phyloP scores from a whole-genome alignment of 2,797 vertebrate species.

The Danio tinwini region DNA sequence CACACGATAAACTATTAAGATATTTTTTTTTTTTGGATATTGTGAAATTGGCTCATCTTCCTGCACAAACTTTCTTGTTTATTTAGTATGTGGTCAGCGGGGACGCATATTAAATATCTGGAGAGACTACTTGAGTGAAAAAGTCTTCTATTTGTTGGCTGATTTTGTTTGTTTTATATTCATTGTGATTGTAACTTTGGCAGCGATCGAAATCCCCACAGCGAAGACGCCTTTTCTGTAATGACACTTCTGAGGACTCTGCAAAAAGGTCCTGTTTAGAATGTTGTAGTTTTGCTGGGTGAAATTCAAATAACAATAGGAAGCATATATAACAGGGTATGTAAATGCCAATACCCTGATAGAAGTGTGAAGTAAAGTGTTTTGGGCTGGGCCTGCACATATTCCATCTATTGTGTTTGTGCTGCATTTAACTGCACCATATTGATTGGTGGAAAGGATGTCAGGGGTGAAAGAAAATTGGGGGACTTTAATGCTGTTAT shows the following conservation, averaged over 20 bases:
- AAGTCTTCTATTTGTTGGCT: slow-evolving; percentile 48
- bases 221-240: slow-evolving; percentile 64
- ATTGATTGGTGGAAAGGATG: slow-evolving; percentile 38
- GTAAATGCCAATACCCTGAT: slow-evolving; percentile 63
- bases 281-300: slow-evolving; percentile 61
- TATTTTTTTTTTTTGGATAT: not conserved
- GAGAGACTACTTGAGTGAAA: slow-evolving; percentile 34
- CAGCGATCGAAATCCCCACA: slow-evolving; percentile 60
- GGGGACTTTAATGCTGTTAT: slow-evolving; percentile 4
- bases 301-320: slow-evolving; percentile 66
- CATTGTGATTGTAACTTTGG: slow-evolving; percentile 61
- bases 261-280: slow-evolving; percentile 66
- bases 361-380: slow-evolving; percentile 66
- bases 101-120: slow-evolving; percentile 49
- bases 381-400: slow-evolving; percentile 56
- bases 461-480: not conserved
- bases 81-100: slow-evolving; percentile 47
- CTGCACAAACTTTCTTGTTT: slow-evolving; percentile 35
- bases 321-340: slow-evolving; percentile 62
- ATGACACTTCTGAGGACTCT: slow-evolving; percentile 64
- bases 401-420: slow-evolving; percentile 52
- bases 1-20: not conserved
- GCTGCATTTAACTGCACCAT: slow-evolving; percentile 42
- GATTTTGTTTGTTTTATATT: slow-evolving; percentile 58
- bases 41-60: slow-evolving; percentile 23